Evolutionary conservation across 2,113 vertebrate genomes (phyloP), one percentile per base, ranked within the genome.

Genomic region (Atherinomorus stipes): DNA sequence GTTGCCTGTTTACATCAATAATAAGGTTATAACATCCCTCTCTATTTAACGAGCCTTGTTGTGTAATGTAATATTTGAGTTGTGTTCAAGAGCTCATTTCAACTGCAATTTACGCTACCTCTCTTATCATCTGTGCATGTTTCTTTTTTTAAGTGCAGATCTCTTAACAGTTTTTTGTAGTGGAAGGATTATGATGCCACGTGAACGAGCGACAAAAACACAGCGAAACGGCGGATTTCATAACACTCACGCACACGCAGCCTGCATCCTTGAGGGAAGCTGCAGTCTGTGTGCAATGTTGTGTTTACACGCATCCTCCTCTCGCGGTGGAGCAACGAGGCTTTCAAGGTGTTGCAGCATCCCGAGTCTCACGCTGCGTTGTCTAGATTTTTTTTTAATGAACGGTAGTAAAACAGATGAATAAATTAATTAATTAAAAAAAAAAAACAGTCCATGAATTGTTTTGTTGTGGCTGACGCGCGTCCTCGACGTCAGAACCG

Each of bases 181-280:
- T 26, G 50, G 45, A 66, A 37, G 67, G 71, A 15, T 73, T 77
- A 69, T 38, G 34, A 42, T 72, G 81, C 81, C 83, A 89, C 83
- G 81, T 90, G 89, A 88, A 79, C 79, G 66, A 65, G 74, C 67
- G 74, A 77, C 84, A 76, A 80, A 88, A 84, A 86, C 80, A 87
- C 72, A 54, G 59, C 6, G 54, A 66, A 56, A 59, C 54, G 68
- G 56, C 73, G 58, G 67, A 73, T 89, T 87, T 87, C 74, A 77
- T 76, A 81, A 87, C 63, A 49, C 66, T 66, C 80, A 52, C 80
- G 70, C 78, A 74, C 76, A 15, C 64, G 16, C 71, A 54, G 76
- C 74, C 59, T 53, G 76, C 71, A 62, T 38, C 51, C 69, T 37
- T 0, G 57, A 42, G n/a, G 50, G 62, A 37, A 68, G 64, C 80